A percentile compares a stretch with the other conserved stretches of the same genome.
These are phyloP conservation scores for Neodiprion lecontei DNA, from an alignment of 1,140 invertebrate genomes.

Conservation along the genomic window DNA sequence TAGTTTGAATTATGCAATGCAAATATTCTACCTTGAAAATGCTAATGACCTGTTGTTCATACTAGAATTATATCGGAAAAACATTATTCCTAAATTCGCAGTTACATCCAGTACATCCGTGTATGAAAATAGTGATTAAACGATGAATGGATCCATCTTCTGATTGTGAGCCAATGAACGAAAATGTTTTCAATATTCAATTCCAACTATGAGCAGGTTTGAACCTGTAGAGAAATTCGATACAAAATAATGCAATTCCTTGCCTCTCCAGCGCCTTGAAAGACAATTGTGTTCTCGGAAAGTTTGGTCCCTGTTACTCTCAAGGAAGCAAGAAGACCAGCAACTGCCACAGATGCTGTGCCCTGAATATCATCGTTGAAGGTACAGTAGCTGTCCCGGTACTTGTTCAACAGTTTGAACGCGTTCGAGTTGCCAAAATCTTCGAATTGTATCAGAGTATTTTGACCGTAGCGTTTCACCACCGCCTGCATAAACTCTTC, in stretches of 20 bases:
- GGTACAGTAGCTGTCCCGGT: conserved; percentile 85
- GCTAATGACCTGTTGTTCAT: too few species aligned
- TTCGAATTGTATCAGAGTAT: conserved; percentile 90
- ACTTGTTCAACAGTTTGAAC: conserved; percentile 85
- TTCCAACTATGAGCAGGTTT: too few species aligned
- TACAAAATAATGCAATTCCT: conserved; percentile 22
- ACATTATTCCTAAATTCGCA: too few species aligned
- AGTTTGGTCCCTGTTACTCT: conserved; percentile 79
- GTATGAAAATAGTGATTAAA: too few species aligned
- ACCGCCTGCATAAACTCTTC: conserved; percentile 97
- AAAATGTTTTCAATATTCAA: too few species aligned
- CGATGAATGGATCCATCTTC: too few species aligned
- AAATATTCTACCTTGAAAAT: too few species aligned
- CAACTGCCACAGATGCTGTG: conserved; percentile 88
- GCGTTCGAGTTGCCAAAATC: conserved; percentile 95
- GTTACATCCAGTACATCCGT: too few species aligned
- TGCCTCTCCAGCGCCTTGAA: conserved; percentile 92
- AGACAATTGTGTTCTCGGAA: conserved; percentile 84
- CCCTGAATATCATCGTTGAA: conserved; percentile 98
- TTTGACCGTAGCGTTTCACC: conserved; percentile 83
- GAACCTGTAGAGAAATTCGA: too few species aligned
- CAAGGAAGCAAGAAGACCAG: conserved; percentile 86
- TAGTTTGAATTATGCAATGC: too few species aligned
- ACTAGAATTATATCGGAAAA: too few species aligned
- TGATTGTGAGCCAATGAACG: too few species aligned